A percentile compares a stretch with the other conserved stretches of the same genome.
Conservation (phyloP, 2,797 vertebrate species). For the Lutjanus campechanus region DNA sequence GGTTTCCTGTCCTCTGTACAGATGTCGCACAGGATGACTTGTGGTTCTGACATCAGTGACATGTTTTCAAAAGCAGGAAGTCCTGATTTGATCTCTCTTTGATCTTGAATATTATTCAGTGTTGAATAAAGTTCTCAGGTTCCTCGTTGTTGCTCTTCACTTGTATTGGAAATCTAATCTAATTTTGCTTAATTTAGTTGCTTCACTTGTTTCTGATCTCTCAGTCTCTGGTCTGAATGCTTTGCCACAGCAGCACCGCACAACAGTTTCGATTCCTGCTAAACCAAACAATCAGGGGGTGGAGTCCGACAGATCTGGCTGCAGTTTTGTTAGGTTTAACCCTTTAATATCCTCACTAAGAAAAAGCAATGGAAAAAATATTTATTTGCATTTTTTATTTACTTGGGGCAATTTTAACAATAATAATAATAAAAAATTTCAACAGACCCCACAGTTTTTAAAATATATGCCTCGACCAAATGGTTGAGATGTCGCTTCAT, state of each 20-base stretch:
- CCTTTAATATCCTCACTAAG: no score
- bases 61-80: slow-evolving; percentile 31
- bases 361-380: no score
- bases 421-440: no score
- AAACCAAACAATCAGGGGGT: background rate
- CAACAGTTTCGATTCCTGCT: background rate
- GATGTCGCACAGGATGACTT: slow-evolving; percentile 69
- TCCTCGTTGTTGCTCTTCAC: background rate
- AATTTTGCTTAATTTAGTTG: background rate
- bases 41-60: slow-evolving; percentile 30
- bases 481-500: no score
- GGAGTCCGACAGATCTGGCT: background rate
- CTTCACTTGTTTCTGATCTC: background rate
- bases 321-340: background rate
- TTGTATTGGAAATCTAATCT: background rate
- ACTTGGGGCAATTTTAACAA: no score
- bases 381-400: no score
- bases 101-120: background rate
- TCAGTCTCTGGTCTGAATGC: background rate
- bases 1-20: slow-evolving; percentile 62
- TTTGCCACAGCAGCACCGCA: background rate
- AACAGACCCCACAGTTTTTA: no score
- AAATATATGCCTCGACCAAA: no score
- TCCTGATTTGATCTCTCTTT: background rate
- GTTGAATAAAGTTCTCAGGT: background rate